Evolutionary conservation across 2,797 vertebrate genomes (phyloP).

Genomic region (Staurois parvus): DNA sequence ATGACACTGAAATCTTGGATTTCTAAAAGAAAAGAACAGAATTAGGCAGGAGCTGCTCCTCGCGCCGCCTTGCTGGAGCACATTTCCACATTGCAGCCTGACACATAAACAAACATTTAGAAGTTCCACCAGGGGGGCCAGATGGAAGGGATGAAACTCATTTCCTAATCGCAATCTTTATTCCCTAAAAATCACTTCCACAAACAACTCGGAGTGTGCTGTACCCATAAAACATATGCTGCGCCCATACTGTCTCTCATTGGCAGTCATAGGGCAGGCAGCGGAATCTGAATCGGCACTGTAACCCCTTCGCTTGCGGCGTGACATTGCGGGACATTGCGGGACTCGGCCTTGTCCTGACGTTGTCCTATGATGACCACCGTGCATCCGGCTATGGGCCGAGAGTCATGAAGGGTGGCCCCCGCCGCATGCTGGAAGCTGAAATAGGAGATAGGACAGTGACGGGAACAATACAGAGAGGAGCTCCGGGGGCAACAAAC

Average conservation of each 20-base stretch:
- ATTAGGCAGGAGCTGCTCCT: neutral
- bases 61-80: conserved; percentile 29
- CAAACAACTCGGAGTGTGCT: conserved; percentile 47
- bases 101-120: conserved; percentile 43
- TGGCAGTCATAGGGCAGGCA: conserved; percentile 35
- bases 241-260: conserved; percentile 49
- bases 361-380: neutral
- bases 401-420: neutral
- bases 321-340: neutral
- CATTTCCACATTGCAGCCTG: conserved; percentile 19
- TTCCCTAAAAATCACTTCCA: conserved; percentile 58
- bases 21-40: neutral
- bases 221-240: conserved; percentile 60
- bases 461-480: neutral
- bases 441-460: neutral
- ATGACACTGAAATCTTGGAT: conserved; percentile 9
- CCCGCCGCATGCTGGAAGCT: neutral
- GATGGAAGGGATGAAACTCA: conserved; percentile 49
- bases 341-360: neutral
- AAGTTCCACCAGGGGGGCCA: conserved; percentile 46
- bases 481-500: neutral
- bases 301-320: conserved; percentile 20
- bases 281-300: neutral
- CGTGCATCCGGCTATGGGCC: neutral
- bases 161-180: conserved; percentile 41